These are phyloP conservation scores for Buceros bicornis DNA, from an alignment of 2,797 vertebrate species.

Conservation along the genomic window DNA sequence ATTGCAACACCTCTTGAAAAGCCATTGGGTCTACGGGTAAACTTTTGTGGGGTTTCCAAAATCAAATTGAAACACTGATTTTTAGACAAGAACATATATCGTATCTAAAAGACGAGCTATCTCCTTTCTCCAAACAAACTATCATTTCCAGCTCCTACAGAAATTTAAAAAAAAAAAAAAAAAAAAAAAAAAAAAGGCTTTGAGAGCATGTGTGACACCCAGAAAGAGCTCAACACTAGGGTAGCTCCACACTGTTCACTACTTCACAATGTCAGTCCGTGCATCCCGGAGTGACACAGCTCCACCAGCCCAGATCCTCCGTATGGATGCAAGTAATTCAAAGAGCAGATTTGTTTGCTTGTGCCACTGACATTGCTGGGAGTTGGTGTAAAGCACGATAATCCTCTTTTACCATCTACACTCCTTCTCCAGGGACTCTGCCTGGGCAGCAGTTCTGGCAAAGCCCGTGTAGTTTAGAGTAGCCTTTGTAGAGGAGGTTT, in stretches of 20 bases:
- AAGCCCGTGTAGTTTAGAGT: background rate
- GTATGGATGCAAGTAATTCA: background rate
- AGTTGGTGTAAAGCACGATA: slow-evolving; percentile 46
- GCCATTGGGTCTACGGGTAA: background rate
- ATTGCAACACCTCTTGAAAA: slow-evolving; percentile 19
- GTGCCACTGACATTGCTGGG: slow-evolving; percentile 13
- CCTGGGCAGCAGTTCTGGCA: slow-evolving; percentile 14
- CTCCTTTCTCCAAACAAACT: background rate
- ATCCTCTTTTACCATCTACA: slow-evolving; percentile 28
- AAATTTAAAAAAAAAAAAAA: background rate
- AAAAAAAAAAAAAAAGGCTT: background rate
- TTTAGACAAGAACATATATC: background rate
- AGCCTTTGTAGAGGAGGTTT: background rate
- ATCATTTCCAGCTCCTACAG: background rate
- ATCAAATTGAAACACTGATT: background rate
- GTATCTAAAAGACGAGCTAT: background rate
- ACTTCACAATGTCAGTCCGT: background rate
- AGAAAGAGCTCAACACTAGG: background rate
- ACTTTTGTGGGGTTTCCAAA: background rate
- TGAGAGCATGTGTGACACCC: background rate
- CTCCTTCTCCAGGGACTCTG: background rate
- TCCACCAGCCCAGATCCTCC: slow-evolving; percentile 39
- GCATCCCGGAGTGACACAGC: background rate
- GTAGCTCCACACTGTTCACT: background rate
- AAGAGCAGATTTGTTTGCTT: slow-evolving; percentile 38